Base-by-base conservation (phyloP, 2,113 vertebrate species). In the Equus quagga region DNA sequence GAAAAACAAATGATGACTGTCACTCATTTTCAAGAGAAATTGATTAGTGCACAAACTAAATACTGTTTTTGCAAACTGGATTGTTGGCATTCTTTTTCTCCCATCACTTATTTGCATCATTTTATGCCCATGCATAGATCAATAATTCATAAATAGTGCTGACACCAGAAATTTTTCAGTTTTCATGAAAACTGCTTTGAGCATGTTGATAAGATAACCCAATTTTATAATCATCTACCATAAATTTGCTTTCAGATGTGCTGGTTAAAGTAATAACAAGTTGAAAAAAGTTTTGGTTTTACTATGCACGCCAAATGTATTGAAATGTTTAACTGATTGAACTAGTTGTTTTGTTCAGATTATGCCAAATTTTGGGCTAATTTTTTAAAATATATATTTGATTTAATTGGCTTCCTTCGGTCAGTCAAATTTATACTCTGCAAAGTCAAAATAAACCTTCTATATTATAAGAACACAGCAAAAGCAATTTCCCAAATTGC, bases 111-210 rank as follows among this genome's bases (percentile, higher is more conserved):
- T 92, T 94, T 75, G 19, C 28, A 65, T 92, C 56, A 92, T 96
- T 86, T 97, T 90, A 84, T 92, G 33, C 2, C 8, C 7, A 44
- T 31, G 70, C 18, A 41, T 54, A 90, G 41, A 67, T 94, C 79
- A 86, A 94, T 92, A 95, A 86, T 96, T 90, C 46, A 84, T 81
- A 87, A 97, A 90, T 72, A 73, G n/a, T 87, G 62, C 79, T 94
- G 91, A 97, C 5, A 86, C 36, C 12, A 49, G 21, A 54, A 41
- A 33, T 18, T 86, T 84, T 95, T 82, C 44, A 92, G 21, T 62
- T 95, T 96, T 90, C 36, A 90, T 87, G 76, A 96, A 89, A 73
- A 93, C 12, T 95, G 51, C 44, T 83, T 80, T 87, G 70, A 36
- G 18, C 21, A 87, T 72, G 17, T 79, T 89, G 14, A 72, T 79